These are phyloP conservation scores for Drosophila mayaguana DNA, from an alignment of 2,888 invertebrate species.

Conservation along the genomic window DNA sequence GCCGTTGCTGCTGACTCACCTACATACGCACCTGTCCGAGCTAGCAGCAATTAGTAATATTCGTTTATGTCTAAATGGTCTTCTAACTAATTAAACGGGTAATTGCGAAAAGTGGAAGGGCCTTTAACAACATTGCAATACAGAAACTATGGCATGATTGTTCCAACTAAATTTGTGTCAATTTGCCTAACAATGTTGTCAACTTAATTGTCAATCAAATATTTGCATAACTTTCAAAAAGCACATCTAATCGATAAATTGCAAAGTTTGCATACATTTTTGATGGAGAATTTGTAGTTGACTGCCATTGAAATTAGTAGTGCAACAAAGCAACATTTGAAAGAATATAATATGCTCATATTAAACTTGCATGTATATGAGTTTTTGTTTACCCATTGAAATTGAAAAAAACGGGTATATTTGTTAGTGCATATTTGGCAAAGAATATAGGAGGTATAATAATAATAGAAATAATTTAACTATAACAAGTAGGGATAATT, in stretches of 20 bases:
- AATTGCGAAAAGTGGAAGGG: slow-evolving; percentile 19
- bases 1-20: neutral
- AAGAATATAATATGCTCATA: neutral
- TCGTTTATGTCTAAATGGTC: slow-evolving; percentile 61
- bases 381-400: neutral
- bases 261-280: slow-evolving; percentile 7
- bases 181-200: slow-evolving; percentile 32
- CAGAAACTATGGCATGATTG: slow-evolving; percentile 14
- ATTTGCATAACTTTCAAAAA: slow-evolving; percentile 5
- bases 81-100: slow-evolving; percentile 51
- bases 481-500: too few relatives aligned
- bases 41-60: slow-evolving; percentile 2
- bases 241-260: slow-evolving; percentile 7
- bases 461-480: too few relatives aligned
- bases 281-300: slow-evolving; percentile 18
- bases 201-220: slow-evolving; percentile 28
- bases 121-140: neutral
- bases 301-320: slow-evolving; percentile 4
- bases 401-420: neutral
- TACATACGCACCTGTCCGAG: slow-evolving; percentile 20
- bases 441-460: too few relatives aligned
- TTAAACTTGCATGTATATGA: neutral
- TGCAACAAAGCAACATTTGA: neutral
- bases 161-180: slow-evolving; percentile 43
- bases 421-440: neutral